Evolutionary conservation across 2,797 vertebrate species (phyloP), one percentile per base, ranked within the genome.

Genomic region (Chiloscyllium punctatum): DNA sequence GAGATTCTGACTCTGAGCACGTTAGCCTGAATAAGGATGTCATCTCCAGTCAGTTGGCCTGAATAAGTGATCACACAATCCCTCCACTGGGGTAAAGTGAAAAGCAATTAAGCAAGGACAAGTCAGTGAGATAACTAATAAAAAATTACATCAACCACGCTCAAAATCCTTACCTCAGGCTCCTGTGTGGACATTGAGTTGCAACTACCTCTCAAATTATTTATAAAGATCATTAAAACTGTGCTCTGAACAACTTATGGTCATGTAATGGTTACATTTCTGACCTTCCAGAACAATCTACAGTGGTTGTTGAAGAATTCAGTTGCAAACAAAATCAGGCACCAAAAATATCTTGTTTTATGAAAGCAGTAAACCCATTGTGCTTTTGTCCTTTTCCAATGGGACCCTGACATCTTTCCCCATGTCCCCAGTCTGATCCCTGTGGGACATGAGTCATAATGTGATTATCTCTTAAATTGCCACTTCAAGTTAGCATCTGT

Each of bases 141-240:
- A 92, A 62, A 25, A 69, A 42, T 13, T 25, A 11, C n/a, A 69
- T 68, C n/a, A 92, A 4, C 66, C 62, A 69, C 21, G 90, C 42
- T 68, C n/a, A 90, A 30, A 18, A 16, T 90, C 53, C 57, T 91
- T 91, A 84, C 7, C 82, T 48, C 82, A 84, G 9, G 4, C 82
- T 11, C 57, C 42, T 48, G 82, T 84, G 66, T 27, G 90, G 90
- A 92, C 25, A 66, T n/a, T 42, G 66, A 69, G 66, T 69, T 68
- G n/a, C 23, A 42, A 69, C 90, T 25, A 21, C n/a, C 90, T 92
- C 62, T 92, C 90, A 92, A 69, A 69, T 92, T 92, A 92, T 69
- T 92, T 92, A 69, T 92, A 37, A 69, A n/a, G 21, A 37, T 92
- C 90, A 92, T 69, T 68, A 68, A 69, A 69, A 23, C 21, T 66